Evolutionary conservation across 2,888 invertebrate genomes (phyloP).

Genomic region (Cataglyphis albicans): DNA sequence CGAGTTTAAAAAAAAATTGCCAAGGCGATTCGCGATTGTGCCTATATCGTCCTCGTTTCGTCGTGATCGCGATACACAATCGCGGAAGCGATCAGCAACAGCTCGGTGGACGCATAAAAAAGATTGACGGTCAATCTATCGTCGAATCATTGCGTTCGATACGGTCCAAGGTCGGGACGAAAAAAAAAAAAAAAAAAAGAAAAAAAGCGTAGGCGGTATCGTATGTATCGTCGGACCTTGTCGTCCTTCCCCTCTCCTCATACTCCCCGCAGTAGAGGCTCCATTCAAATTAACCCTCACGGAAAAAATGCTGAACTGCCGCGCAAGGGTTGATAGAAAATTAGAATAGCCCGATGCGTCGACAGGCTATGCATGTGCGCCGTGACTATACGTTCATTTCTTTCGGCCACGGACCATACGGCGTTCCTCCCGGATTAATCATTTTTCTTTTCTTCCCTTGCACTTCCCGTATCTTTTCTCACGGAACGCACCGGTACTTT

Average conservation of each 20-base stretch:
- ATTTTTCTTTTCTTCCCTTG: constrained; percentile 65
- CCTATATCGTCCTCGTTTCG: constrained; percentile 5
- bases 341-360: constrained; percentile 81
- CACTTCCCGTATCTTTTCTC: constrained; percentile 22
- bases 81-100: constrained; percentile 18
- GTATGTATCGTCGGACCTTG: constrained; percentile 53
- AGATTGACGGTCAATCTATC: constrained; percentile 28
- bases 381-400: constrained; percentile 83
- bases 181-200: constrained; percentile 53
- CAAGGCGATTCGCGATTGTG: constrained; percentile 49
- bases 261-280: constrained; percentile 47
- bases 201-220: constrained; percentile 78
- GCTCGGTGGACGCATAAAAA: background rate
- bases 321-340: constrained; percentile 81
- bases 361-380: constrained; percentile 81
- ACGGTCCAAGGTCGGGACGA: constrained; percentile 34
- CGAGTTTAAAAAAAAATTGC: constrained; percentile 40
- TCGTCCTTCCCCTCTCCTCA: constrained; percentile 17
- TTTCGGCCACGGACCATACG: constrained; percentile 75
- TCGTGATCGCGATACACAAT: constrained; percentile 9
- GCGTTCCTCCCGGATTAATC: constrained; percentile 73
- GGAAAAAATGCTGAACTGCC: constrained; percentile 77
- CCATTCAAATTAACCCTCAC: constrained; percentile 85
- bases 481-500: constrained; percentile 11
- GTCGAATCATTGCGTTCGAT: constrained; percentile 36